These are phyloP conservation scores for Enteromius unitaeniatus DNA, from an alignment of 2,797 vertebrate species.

Conservation along the genomic window DNA sequence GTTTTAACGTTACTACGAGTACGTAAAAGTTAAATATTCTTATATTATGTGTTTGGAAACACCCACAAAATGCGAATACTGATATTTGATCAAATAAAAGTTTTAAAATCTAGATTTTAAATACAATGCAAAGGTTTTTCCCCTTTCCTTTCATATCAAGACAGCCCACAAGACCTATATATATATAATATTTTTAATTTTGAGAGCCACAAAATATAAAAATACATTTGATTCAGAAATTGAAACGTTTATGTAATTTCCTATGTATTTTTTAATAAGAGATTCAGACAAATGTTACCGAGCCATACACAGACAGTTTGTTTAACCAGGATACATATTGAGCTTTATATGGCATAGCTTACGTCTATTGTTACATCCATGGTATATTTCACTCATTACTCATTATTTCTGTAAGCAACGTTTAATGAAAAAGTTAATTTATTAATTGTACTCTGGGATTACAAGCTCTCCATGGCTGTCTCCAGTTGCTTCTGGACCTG, in stretches of 20 bases:
- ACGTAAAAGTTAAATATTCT: not conserved
- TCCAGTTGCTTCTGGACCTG: conserved; percentile 63
- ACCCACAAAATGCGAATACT: not conserved
- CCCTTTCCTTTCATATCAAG: not conserved
- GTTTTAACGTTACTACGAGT: not conserved
- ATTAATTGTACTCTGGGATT: not conserved
- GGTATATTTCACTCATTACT: not conserved
- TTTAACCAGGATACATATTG: not conserved
- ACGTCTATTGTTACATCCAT: conserved; percentile 16
- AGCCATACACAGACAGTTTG: not conserved
- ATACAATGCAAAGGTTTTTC: not conserved
- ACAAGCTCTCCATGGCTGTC: not conserved
- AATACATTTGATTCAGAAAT: not conserved
- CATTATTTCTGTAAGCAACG: not conserved
- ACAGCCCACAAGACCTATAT: not conserved
- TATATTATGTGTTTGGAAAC: not conserved
- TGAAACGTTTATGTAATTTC: not conserved
- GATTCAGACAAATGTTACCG: not conserved
- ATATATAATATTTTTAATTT: not conserved
- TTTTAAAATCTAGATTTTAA: not conserved
- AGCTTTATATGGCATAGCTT: not conserved
- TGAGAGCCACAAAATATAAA: not conserved
- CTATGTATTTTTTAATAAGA: not conserved
- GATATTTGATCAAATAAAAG: not conserved
- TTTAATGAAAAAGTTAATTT: not conserved